phyloP scores from a whole-genome alignment of 2,888 invertebrate species.

The Hypselothyrea guttata region DNA sequence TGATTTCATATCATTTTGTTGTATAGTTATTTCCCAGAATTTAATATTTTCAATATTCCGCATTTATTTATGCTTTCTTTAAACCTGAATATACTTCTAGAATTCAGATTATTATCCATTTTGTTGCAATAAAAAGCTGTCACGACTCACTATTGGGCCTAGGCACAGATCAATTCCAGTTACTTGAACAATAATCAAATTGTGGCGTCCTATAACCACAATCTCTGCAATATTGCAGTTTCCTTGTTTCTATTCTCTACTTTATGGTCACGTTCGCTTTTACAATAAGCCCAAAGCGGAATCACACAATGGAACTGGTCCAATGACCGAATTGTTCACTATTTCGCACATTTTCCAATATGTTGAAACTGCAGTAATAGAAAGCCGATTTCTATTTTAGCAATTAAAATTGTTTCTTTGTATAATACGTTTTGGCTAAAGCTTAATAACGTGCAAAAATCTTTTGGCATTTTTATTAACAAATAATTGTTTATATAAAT shows the following conservation, averaged over 20 bases:
- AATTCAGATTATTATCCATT: too few relatives aligned
- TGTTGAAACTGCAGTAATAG: slow-evolving; percentile 22
- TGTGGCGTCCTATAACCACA: slow-evolving; percentile 16
- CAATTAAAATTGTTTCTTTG: slow-evolving; percentile 47
- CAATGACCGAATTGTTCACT: slow-evolving; percentile 23
- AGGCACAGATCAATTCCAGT: slow-evolving; percentile 27
- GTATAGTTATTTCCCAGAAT: too few relatives aligned
- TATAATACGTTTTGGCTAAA: too few relatives aligned
- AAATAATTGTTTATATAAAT: too few relatives aligned
- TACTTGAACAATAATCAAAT: slow-evolving; percentile 42
- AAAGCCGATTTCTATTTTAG: slow-evolving; percentile 40
- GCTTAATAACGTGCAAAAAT: too few relatives aligned
- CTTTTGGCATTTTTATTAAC: too few relatives aligned
- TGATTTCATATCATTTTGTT: too few relatives aligned
- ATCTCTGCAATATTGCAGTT: not conserved
- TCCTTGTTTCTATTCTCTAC: not conserved
- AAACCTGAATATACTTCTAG: too few relatives aligned
- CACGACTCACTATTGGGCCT: slow-evolving; percentile 4
- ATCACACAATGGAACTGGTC: slow-evolving; percentile 16
- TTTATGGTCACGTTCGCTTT: slow-evolving; percentile 45
- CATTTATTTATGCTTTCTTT: too few relatives aligned
- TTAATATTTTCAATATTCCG: too few relatives aligned
- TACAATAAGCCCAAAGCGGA: slow-evolving; percentile 26
- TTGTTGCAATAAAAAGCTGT: slow-evolving; percentile 20
- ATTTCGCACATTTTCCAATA: slow-evolving; percentile 22